These are phyloP conservation scores for Scomberomorus guttatus DNA, from an alignment of 2,797 vertebrate species.

Conservation along the genomic window DNA sequence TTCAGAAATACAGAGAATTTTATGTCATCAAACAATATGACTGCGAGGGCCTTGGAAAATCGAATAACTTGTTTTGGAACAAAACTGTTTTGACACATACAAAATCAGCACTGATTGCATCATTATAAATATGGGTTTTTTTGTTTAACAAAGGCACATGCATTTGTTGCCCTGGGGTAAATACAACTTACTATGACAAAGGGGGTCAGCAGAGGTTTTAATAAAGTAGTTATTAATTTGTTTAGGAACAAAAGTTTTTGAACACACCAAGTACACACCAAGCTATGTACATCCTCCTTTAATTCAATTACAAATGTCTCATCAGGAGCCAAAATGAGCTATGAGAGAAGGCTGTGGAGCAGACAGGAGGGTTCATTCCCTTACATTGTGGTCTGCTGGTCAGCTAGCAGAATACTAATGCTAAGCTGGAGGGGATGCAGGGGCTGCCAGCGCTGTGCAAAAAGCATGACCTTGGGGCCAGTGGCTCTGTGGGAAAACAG, in stretches of 20 bases:
- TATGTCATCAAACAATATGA: conserved; percentile 54
- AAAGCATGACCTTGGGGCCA: conserved; percentile 79
- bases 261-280: background rate
- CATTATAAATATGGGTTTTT: conserved; percentile 26
- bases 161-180: background rate
- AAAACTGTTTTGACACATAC: conserved; percentile 30
- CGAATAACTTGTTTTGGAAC: conserved; percentile 34
- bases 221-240: conserved; percentile 22
- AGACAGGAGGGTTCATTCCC: conserved; percentile 62
- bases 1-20: conserved; percentile 43
- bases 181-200: conserved; percentile 17
- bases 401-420: conserved; percentile 72
- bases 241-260: conserved; percentile 21
- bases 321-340: conserved; percentile 59
- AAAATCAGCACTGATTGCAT: conserved; percentile 41
- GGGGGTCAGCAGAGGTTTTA: conserved; percentile 25
- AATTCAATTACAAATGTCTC: conserved; percentile 57
- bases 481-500: conserved; percentile 56
- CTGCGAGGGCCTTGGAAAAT: conserved; percentile 20
- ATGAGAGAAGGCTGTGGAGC: conserved; percentile 43
- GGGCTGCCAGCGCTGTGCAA: conserved; percentile 57
- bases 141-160: conserved; percentile 3
- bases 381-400: conserved; percentile 53
- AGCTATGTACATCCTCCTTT: conserved; percentile 37
- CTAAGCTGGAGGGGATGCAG: conserved; percentile 60